phyloP scores from a whole-genome alignment of 2,113 vertebrate genomes.

The Hippocampus mohnikei region DNA sequence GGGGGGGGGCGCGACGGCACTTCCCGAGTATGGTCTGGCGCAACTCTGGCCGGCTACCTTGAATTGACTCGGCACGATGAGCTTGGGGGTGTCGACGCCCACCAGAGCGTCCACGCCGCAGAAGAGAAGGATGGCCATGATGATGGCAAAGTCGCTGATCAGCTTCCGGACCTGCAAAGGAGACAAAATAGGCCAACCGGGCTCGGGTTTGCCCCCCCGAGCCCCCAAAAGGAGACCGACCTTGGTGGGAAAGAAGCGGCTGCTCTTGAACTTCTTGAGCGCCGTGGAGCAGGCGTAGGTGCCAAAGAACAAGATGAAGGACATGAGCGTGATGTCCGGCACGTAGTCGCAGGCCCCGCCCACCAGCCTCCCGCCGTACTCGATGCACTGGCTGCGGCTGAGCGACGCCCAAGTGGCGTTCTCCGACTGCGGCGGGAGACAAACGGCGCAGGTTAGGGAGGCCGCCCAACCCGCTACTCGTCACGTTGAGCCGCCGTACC shows the following conservation, averaged over 20 bases:
- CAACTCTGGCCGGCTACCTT: conserved; percentile 75
- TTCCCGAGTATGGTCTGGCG: not conserved
- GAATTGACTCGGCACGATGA: conserved; percentile 96
- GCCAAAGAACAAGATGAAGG: conserved; percentile 93
- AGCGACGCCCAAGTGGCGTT: conserved; percentile 81
- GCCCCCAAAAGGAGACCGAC: too few relatives aligned
- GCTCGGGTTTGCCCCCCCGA: too few relatives aligned
- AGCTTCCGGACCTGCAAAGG: conserved; percentile 87
- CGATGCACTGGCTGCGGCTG: conserved; percentile 76
- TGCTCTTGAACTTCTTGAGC: conserved; percentile 96
- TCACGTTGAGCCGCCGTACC: conserved; percentile 64
- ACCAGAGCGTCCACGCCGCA: conserved; percentile 91
- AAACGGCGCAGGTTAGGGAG: not conserved
- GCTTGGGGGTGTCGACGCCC: conserved; percentile 93
- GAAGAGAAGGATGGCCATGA: conserved; percentile 93
- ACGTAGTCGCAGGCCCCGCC: conserved; percentile 82
- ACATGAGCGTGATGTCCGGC: conserved; percentile 97
- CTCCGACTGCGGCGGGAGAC: conserved; percentile 45
- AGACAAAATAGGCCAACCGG: not conserved
- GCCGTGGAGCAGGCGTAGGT: conserved; percentile 94
- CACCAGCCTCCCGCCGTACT: conserved; percentile 74
- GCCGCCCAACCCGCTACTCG: too few relatives aligned
- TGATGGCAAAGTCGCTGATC: conserved; percentile 97
- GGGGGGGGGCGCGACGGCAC: too few relatives aligned
- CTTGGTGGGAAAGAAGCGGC: conserved; percentile 92